Conservation (phyloP, 2,797 vertebrate species). For the Centroberyx gerrardi region DNA sequence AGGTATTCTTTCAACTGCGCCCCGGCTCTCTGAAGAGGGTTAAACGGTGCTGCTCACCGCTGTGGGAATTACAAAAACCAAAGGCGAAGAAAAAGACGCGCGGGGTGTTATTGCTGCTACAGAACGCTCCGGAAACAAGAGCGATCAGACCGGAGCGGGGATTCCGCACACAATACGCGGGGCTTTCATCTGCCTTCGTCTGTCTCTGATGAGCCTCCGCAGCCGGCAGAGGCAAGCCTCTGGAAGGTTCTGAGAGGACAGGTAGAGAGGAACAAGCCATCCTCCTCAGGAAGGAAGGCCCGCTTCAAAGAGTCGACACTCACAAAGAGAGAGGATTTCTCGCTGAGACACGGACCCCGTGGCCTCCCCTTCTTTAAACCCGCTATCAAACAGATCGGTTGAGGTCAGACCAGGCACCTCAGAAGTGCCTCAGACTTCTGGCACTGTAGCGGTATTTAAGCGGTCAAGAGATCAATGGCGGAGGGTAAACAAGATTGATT, state of each 20-base stretch:
- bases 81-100: constrained; percentile 61
- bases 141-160: constrained; percentile 67
- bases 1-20: constrained; percentile 80
- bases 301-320: constrained; percentile 69
- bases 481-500: constrained; percentile 68
- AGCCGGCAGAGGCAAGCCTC: constrained; percentile 61
- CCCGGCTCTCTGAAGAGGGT: constrained; percentile 79
- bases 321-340: constrained; percentile 68
- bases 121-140: constrained; percentile 71
- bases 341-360: constrained; percentile 57
- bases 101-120: constrained; percentile 64
- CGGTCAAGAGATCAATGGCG: constrained; percentile 58
- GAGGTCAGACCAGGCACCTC: constrained; percentile 56
- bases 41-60: constrained; percentile 78
- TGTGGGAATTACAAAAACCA: constrained; percentile 77
- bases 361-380: constrained; percentile 60
- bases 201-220: constrained; percentile 49
- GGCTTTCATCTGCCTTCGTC: constrained; percentile 76
- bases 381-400: constrained; percentile 72
- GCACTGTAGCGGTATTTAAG: constrained; percentile 63
- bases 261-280: constrained; percentile 73
- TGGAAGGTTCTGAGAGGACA: constrained; percentile 68
- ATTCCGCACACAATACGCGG: constrained; percentile 67
- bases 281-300: constrained; percentile 67
- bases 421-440: constrained; percentile 57